Base-by-base conservation (phyloP, 1,140 invertebrate genomes). In the Heliconius hermathena region DNA sequence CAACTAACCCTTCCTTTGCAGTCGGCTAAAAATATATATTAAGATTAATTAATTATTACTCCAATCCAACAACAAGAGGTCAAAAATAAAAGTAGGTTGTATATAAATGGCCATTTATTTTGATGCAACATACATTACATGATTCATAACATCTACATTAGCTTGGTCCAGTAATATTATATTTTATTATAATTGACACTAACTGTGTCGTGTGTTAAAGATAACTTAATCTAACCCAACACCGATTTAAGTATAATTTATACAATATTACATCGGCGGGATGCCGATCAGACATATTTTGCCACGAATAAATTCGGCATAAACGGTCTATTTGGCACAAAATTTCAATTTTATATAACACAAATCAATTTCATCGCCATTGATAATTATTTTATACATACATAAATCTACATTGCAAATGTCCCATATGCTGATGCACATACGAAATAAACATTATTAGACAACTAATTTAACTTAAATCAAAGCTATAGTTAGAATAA, bases 291-390 rank as follows among this genome's bases (percentile, higher is more conserved):
- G 78, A 85, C 80, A 81, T 84, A 91, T 94, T 94, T 91, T 93
- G 93, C 88, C 88, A 91, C 91, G 54, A 94, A 94, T 93, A 94
- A 94, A 94, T 89, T 82, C 80, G 75, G 81, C 79, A 9, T 80
- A 80, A 76, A 80, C 81, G 60, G 60, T 94, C 92, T 93, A 93
- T 94, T 94, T 93, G 93, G 92, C 90, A 94, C 93, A 93, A 93
- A 93, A 94, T 92, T 87, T 85, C 80, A 52, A 76, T 76, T 79
- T 76, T 57, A 66, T 33, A 46, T 29, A 13, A 36, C 16, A 38
- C 74, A 70, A 29, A n/a, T 75, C 36, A 76, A 76, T 73, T 72
- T 20, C 26, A 78, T 83, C 86, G 87, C 85, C 86, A 71, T 73
- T 74, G 76, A 74, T 38, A 33, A 29, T 11, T 79, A 9, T 74